Conservation (phyloP, 2,888 invertebrate genomes). For the Nesidiocoris tenuis region DNA sequence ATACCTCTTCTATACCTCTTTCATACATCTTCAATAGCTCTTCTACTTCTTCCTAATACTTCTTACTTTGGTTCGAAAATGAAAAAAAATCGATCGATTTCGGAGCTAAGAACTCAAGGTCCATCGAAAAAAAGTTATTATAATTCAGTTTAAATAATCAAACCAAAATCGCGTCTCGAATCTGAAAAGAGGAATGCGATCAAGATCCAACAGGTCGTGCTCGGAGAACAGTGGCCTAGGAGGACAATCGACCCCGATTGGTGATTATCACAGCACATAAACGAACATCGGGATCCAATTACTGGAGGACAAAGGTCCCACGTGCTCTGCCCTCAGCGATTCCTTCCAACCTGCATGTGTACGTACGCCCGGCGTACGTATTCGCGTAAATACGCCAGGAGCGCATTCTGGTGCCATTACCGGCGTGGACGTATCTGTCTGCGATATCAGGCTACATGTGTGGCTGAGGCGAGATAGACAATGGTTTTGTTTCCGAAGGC, state of each 20-base stretch:
- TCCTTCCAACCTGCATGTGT: background rate
- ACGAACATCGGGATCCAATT: slow-evolving; percentile 22
- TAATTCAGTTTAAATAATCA: too few species aligned
- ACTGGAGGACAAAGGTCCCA: slow-evolving; percentile 15
- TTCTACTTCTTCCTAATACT: too few species aligned
- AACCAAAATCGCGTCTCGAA: too few species aligned
- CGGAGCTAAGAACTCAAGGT: too few species aligned
- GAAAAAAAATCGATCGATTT: too few species aligned
- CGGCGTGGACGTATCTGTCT: background rate
- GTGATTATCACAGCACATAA: slow-evolving; percentile 26
- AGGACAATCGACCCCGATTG: slow-evolving; percentile 9
- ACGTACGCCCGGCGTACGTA: background rate
- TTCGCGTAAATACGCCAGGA: background rate
- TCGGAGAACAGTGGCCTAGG: background rate
- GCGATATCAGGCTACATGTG: background rate
- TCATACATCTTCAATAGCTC: too few species aligned
- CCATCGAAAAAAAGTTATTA: too few species aligned
- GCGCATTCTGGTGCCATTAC: background rate
- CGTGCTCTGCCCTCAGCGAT: slow-evolving; percentile 11
- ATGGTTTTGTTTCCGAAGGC: slow-evolving; percentile 18
- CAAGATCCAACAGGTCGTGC: background rate
- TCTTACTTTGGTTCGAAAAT: too few species aligned
- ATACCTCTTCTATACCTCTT: too few species aligned
- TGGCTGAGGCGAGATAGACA: slow-evolving; percentile 7
- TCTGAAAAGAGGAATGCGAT: background rate